phyloP scores from a whole-genome alignment of 2,888 invertebrate species.

The Caenorhabditis sinica region DNA sequence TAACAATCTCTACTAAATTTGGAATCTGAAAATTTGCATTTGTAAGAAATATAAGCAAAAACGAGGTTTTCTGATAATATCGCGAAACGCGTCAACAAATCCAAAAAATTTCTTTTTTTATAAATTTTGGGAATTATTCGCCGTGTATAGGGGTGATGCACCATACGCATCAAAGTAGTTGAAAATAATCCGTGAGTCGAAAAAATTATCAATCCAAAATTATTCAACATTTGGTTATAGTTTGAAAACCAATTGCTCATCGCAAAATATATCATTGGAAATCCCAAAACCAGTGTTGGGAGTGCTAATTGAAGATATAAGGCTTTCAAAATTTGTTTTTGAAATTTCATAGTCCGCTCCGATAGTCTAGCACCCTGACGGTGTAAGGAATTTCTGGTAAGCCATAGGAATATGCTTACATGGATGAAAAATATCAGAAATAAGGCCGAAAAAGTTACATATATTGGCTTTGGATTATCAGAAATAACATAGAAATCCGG shows the following conservation, averaged over 20 bases:
- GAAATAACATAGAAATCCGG: not conserved
- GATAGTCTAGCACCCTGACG: not conserved
- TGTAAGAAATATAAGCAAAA: too few species aligned
- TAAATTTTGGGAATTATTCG: too few species aligned
- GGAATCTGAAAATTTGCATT: too few species aligned
- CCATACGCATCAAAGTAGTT: not conserved
- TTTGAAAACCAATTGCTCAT: not conserved
- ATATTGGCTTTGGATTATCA: not conserved
- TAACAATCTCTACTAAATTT: too few species aligned
- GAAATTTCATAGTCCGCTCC: not conserved
- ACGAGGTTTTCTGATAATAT: too few species aligned
- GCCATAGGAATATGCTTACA: not conserved
- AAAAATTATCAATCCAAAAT: not conserved
- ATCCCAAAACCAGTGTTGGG: not conserved
- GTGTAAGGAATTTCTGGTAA: not conserved
- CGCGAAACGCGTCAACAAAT: too few species aligned
- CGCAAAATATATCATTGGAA: not conserved
- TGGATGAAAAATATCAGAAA: not conserved
- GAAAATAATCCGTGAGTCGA: slow-evolving; percentile 4
- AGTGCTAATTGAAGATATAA: not conserved
- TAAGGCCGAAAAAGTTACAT: not conserved
- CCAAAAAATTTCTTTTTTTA: too few species aligned
- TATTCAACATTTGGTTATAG: not conserved
- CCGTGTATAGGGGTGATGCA: not conserved
- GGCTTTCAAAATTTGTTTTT: not conserved